A percentile compares a stretch with the other conserved stretches of the same genome.
These are phyloP conservation scores for Hoplostethus atlanticus DNA, from an alignment of 2,797 vertebrate genomes.

Conservation along the genomic window DNA sequence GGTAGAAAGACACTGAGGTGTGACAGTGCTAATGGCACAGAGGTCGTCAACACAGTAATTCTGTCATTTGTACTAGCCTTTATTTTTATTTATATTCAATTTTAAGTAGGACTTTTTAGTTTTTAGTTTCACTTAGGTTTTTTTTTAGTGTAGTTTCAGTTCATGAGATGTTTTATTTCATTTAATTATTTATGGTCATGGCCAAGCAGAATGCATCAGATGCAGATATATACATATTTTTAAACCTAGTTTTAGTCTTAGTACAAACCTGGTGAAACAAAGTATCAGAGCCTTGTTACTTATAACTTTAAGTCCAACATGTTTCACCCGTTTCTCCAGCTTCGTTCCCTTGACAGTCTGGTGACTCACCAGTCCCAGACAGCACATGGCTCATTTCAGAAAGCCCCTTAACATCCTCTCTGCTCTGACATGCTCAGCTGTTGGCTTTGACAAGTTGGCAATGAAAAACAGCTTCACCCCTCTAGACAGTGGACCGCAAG, in stretches of 20 bases:
- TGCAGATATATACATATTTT: background rate
- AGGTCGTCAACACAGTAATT: background rate
- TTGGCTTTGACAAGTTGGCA: constrained; percentile 20
- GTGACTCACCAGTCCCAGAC: constrained; percentile 40
- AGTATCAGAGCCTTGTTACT: background rate
- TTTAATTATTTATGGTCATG: background rate
- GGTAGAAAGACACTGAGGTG: background rate
- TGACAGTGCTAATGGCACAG: constrained; percentile 1
- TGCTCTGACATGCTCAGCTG: constrained; percentile 26
- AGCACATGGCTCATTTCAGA: constrained; percentile 32
- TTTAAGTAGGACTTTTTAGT: too few species aligned
- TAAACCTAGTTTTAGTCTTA: background rate
- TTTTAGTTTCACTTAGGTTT: too few species aligned
- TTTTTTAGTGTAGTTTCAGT: too few species aligned
- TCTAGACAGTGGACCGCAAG: constrained; percentile 13
- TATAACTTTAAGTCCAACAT: background rate
- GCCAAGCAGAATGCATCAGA: background rate
- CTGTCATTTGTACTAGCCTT: background rate
- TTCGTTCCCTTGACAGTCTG: constrained; percentile 3
- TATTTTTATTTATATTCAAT: background rate
- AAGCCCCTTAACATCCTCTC: constrained; percentile 12
- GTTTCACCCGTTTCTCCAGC: constrained; percentile 12
- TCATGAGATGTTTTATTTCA: too few species aligned
- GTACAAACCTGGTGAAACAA: background rate
- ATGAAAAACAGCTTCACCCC: constrained; percentile 3